Percentiles rank a stretch among this genome's conserved stretches.
Evolutionary conservation across 1,140 invertebrate species (phyloP).

Genomic region (Saccostrea echinata): DNA sequence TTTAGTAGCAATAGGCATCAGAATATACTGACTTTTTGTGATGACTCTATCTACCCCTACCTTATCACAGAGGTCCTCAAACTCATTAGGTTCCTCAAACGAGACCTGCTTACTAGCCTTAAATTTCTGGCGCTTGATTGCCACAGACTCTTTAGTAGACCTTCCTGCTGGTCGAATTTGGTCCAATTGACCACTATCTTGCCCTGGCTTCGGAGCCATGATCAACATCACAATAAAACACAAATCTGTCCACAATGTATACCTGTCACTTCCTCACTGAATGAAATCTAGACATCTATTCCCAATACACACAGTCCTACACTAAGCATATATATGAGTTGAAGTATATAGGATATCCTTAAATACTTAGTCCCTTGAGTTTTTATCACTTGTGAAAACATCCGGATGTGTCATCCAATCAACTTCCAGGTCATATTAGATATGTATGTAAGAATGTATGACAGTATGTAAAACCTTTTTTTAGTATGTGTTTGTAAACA

Average conservation of each 20-base stretch:
- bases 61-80: conserved; percentile 34
- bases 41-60: neutral
- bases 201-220: conserved; percentile 4
- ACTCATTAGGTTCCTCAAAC: conserved; percentile 38
- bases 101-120: conserved; percentile 16
- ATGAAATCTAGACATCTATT: neutral
- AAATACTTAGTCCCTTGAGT: neutral
- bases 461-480: neutral
- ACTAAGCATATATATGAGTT: neutral
- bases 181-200: neutral
- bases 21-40: too few relatives aligned
- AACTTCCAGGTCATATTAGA: conserved; percentile 9
- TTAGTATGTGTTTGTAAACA: neutral
- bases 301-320: neutral
- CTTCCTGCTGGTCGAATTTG: neutral
- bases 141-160: neutral
- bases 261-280: neutral
- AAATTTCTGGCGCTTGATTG: neutral
- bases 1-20: too few relatives aligned
- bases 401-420: conserved; percentile 16
- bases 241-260: neutral
- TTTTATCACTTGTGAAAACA: neutral
- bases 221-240: neutral
- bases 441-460: neutral
- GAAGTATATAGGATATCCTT: neutral